phyloP scores from a whole-genome alignment of 1,140 invertebrate genomes.

The Spodoptera frugiperda region DNA sequence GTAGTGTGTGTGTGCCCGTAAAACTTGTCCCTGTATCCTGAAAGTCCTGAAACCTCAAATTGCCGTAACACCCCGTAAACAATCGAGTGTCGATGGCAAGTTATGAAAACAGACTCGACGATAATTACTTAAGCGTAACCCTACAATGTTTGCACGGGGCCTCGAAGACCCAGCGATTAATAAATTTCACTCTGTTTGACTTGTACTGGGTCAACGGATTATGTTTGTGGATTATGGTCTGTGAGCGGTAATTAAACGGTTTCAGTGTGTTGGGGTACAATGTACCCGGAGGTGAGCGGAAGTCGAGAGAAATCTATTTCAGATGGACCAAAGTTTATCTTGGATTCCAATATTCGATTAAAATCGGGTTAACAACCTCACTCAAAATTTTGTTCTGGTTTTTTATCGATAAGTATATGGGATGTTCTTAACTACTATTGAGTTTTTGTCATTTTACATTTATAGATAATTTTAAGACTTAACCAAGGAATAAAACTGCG shows the following conservation, averaged over 20 bases:
- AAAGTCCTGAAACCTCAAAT: constrained; percentile 28
- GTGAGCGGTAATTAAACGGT: constrained; percentile 41
- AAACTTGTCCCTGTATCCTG: neutral
- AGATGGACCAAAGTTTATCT: too few relatives aligned
- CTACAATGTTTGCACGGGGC: constrained; percentile 57
- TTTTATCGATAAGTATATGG: too few relatives aligned
- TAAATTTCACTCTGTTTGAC: constrained; percentile 50
- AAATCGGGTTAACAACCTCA: too few relatives aligned
- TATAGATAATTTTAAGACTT: too few relatives aligned
- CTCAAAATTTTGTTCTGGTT: too few relatives aligned
- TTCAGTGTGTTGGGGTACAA: constrained; percentile 22
- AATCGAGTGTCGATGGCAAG: constrained; percentile 67
- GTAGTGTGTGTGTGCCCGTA: neutral
- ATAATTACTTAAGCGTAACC: constrained; percentile 77
- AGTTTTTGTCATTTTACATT: too few relatives aligned
- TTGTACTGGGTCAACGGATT: constrained; percentile 47
- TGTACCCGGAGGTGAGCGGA: constrained; percentile 28
- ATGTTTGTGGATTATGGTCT: constrained; percentile 47
- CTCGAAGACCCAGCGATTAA: constrained; percentile 64
- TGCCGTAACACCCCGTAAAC: constrained; percentile 56
- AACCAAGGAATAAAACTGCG: too few relatives aligned
- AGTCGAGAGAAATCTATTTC: neutral
- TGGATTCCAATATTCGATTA: too few relatives aligned
- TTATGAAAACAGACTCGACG: constrained; percentile 81
- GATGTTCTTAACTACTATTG: too few relatives aligned